These are phyloP conservation scores for Branchellion lobata DNA, from an alignment of 2,888 invertebrate genomes.

Conservation along the genomic window DNA sequence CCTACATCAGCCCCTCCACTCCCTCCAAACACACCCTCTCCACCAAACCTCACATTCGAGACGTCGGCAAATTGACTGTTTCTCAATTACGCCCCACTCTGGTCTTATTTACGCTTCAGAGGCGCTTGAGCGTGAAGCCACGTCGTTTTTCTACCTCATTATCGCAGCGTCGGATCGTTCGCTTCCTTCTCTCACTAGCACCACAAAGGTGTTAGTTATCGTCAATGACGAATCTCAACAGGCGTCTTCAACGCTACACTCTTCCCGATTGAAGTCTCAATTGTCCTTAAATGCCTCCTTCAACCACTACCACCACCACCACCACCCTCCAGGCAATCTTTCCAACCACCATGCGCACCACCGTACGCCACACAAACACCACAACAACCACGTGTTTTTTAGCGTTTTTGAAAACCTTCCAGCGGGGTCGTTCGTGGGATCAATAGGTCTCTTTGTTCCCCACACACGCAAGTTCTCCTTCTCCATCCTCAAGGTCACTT, in stretches of 20 bases:
- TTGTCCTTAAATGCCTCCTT: background rate
- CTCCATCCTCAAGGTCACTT: slow-evolving; percentile 8
- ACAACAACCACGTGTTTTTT: slow-evolving; percentile 22
- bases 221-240: slow-evolving; percentile 49
- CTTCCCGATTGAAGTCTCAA: background rate
- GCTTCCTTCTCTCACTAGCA: slow-evolving; percentile 42
- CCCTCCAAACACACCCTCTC: background rate
- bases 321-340: background rate
- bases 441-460: slow-evolving; percentile 30
- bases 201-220: slow-evolving; percentile 44
- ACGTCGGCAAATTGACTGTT: background rate
- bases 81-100: slow-evolving; percentile 50
- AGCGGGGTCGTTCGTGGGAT: slow-evolving; percentile 21
- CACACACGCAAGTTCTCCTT: slow-evolving; percentile 38
- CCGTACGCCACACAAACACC: background rate
- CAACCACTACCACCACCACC: background rate
- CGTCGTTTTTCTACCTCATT: slow-evolving; percentile 40
- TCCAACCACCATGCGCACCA: background rate
- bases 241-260: slow-evolving; percentile 43
- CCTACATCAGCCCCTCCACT: background rate
- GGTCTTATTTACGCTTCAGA: slow-evolving; percentile 55
- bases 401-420: slow-evolving; percentile 43
- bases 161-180: slow-evolving; percentile 44
- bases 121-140: slow-evolving; percentile 44
- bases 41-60: background rate